phyloP scores from a whole-genome alignment of 2,797 vertebrate genomes.

The Catostomus latipinnis region DNA sequence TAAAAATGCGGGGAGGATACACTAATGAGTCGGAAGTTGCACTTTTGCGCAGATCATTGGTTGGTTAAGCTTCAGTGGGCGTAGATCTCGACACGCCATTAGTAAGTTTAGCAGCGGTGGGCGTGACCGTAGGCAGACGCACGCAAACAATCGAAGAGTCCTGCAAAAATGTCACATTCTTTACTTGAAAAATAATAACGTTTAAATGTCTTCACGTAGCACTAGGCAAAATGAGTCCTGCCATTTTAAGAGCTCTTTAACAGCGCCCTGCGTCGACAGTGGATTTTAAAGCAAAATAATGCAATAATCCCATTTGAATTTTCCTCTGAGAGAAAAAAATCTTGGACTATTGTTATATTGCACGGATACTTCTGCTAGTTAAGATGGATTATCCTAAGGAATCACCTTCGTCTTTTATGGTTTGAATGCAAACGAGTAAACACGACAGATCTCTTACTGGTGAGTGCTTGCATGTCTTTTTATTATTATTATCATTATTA shows the following conservation, averaged over 20 bases:
- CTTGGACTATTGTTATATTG: slow-evolving; percentile 21
- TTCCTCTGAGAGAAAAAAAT: slow-evolving; percentile 20
- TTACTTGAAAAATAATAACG: slow-evolving; percentile 30
- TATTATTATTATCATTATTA: not conserved
- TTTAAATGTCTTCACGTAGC: slow-evolving; percentile 24
- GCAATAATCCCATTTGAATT: slow-evolving; percentile 14
- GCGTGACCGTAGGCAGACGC: slow-evolving; percentile 10
- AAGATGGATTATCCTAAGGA: slow-evolving; percentile 42
- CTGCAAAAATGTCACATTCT: slow-evolving; percentile 1
- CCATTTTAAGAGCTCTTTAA: not conserved
- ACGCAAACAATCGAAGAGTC: slow-evolving; percentile 44
- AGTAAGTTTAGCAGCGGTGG: not conserved
- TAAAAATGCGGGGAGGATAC: slow-evolving; percentile 13
- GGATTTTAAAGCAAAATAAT: not conserved
- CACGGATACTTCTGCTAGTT: slow-evolving; percentile 25
- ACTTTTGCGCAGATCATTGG: slow-evolving; percentile 34
- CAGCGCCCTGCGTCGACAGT: not conserved
- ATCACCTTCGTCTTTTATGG: not conserved
- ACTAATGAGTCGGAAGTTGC: slow-evolving; percentile 35
- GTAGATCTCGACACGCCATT: slow-evolving; percentile 1
- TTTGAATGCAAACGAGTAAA: slow-evolving; percentile 26
- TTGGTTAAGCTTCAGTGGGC: slow-evolving; percentile 16
- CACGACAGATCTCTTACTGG: slow-evolving; percentile 28
- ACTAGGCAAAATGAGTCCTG: not conserved
- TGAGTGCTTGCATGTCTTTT: slow-evolving; percentile 32